phyloP scores from a whole-genome alignment of 2,113 vertebrate species.

The Orthochromis indermauri region DNA sequence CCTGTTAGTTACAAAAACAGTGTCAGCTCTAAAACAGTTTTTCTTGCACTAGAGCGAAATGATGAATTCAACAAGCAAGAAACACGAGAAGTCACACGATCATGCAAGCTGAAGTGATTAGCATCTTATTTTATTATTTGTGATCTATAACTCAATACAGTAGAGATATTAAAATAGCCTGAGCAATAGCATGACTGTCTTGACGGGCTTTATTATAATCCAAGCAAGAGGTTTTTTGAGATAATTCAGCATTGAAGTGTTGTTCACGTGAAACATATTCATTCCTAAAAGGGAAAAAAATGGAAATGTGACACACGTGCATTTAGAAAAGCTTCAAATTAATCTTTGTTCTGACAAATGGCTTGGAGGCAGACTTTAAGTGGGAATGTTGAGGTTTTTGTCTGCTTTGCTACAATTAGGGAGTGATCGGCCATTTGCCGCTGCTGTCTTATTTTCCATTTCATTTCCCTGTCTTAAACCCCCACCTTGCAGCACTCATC shows the following conservation, averaged over 20 bases:
- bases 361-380: not conserved
- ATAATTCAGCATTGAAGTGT: not conserved
- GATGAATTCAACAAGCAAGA: not conserved
- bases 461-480: slow-evolving; percentile 44
- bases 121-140: not conserved
- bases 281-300: not conserved
- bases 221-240: not conserved
- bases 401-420: not conserved
- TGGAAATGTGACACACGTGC: not conserved
- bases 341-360: not conserved
- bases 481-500: slow-evolving; percentile 5
- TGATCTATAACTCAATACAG: not conserved
- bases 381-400: not conserved
- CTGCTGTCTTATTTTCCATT: slow-evolving; percentile 42
- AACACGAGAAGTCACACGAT: not conserved
- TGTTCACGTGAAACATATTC: not conserved
- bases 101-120: not conserved
- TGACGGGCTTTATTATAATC: not conserved
- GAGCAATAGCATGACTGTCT: not conserved
- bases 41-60: not conserved
- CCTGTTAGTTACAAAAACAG: not conserved
- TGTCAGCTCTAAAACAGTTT: not conserved
- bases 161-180: not conserved
- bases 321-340: not conserved
- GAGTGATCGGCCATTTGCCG: not conserved